Evolutionary conservation across 1,140 invertebrate species (phyloP).

Genomic region (Drosophila suzukii): DNA sequence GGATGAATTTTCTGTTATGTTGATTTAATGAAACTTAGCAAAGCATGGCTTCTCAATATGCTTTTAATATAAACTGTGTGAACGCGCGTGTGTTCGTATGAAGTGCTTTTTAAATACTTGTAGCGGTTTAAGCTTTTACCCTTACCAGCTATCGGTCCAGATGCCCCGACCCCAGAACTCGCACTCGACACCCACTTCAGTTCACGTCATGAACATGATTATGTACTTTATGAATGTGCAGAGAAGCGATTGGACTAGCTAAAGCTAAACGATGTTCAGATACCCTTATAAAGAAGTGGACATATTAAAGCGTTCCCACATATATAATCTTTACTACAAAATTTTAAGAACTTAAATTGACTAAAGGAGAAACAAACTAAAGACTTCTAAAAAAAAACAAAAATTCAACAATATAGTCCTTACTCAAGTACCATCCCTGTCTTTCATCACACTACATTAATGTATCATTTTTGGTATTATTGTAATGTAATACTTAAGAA

Average conservation of each 20-base stretch:
- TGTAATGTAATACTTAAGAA: no score
- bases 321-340: no score
- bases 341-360: no score
- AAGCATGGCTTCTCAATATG: constrained; percentile 51
- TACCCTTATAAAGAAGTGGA: constrained; percentile 26
- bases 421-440: no score
- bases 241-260: constrained; percentile 28
- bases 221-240: constrained; percentile 81
- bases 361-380: no score
- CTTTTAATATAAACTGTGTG: constrained; percentile 55
- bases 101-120: constrained; percentile 81
- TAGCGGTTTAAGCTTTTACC: constrained; percentile 77
- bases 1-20: constrained; percentile 9
- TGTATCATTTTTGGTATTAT: no score
- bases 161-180: constrained; percentile 23
- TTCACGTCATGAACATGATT: constrained; percentile 80
- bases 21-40: constrained; percentile 60
- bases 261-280: not conserved
- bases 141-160: constrained; percentile 32
- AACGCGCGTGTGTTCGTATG: constrained; percentile 36
- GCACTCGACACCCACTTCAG: constrained; percentile 62
- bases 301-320: not conserved
- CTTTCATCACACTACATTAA: no score
- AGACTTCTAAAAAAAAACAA: no score
- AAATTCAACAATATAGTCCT: no score